phyloP scores from a whole-genome alignment of 2,113 vertebrate genomes.

The Prionailurus viverrinus region DNA sequence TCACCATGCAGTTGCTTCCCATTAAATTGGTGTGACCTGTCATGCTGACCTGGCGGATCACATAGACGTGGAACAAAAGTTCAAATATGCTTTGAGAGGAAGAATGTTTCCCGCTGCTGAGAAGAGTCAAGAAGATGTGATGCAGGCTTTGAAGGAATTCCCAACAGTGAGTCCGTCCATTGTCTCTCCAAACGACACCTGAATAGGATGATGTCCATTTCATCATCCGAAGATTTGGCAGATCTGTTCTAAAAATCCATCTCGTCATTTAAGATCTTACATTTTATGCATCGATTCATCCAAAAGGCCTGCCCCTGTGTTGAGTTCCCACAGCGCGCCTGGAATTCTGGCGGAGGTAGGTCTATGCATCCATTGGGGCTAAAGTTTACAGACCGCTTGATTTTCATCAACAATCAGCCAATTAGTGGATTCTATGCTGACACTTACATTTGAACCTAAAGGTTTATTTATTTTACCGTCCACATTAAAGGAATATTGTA shows the following conservation, averaged over 20 bases:
- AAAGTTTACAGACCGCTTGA: neutral
- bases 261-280: neutral
- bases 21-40: neutral
- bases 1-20: too few species aligned
- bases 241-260: neutral
- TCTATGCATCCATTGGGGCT: neutral
- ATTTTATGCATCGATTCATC: rapidly evolving
- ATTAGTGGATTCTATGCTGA: neutral
- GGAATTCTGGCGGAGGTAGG: neutral
- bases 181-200: rapidly evolving
- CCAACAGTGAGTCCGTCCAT: rapidly evolving
- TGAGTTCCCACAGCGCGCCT: rapidly evolving
- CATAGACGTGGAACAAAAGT: neutral
- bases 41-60: rapidly evolving
- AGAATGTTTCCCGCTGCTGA: neutral
- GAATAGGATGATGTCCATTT: rapidly evolving
- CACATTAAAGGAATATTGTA: slow-evolving; percentile 65
- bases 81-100: too few species aligned
- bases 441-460: slow-evolving; percentile 39
- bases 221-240: neutral
- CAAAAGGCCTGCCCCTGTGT: rapidly evolving
- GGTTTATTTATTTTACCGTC: slow-evolving; percentile 68
- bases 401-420: slow-evolving; percentile 27
- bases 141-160: neutral
- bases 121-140: neutral